Percentiles rank a stretch among this genome's conserved stretches.
Conservation (phyloP, 2,888 invertebrate species). For the Epinotia ramella region DNA sequence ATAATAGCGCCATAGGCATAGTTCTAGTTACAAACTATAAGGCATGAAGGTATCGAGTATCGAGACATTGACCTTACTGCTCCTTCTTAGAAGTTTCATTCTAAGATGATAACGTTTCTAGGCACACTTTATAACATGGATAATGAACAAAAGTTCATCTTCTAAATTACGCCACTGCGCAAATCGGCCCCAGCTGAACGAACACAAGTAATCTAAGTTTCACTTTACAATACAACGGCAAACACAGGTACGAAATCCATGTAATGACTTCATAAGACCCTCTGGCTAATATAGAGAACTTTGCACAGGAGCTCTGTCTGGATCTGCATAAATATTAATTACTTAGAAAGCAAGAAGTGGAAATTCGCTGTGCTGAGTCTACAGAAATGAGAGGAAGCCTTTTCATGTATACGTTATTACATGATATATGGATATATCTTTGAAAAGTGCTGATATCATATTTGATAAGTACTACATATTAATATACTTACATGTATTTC, state of each 20-base stretch:
- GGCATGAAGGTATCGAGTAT: no score
- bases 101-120: no score
- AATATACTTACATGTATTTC: no score
- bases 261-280: not conserved
- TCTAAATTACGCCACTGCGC: conserved; percentile 4
- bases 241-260: conserved; percentile 4
- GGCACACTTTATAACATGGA: not conserved
- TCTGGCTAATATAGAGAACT: conserved; percentile 23
- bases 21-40: no score
- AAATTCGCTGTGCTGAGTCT: not conserved
- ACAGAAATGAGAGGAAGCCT: not conserved
- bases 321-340: conserved; percentile 19
- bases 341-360: not conserved
- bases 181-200: not conserved
- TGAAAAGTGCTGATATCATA: not conserved
- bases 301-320: not conserved
- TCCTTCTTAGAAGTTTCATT: no score
- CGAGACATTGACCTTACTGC: no score
- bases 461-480: no score
- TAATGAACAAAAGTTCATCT: conserved; percentile 5
- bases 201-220: conserved; percentile 12
- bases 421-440: not conserved
- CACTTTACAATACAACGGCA: not conserved
- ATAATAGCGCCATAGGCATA: no score
- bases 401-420: not conserved